Evolutionary conservation across 2,888 invertebrate genomes (phyloP), one percentile per base, ranked within the genome.

Genomic region (Temnothorax rugatulus): DNA sequence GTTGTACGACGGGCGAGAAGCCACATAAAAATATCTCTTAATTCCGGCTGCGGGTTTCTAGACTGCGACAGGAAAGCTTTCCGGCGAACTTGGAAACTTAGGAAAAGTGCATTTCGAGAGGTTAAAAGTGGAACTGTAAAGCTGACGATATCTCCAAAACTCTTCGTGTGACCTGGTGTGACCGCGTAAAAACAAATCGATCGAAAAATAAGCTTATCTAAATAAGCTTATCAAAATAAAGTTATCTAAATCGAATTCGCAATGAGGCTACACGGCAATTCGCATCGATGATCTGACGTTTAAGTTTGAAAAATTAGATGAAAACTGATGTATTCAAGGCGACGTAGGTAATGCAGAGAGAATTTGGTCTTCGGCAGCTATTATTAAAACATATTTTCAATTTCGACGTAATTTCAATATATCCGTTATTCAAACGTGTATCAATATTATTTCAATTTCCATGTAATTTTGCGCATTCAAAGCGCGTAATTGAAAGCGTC

Each of bases 11-110:
- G 83, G 25, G 29, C 15, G 59, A 47, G 50, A 71, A 81, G 25
- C 61, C 71, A 61, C 76, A 63, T 82, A 83, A 89, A 88, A 88
- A 84, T 88, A 81, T 38, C 57, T 84, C 64, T 85, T 86, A 86
- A 88, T 88, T 79, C 76, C 57, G 66, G 64, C 61, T 41, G 63
- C 59, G 59, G 50, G 86, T 84, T 82, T 82, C 34, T 76, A 77
- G 84, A 88, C 82, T 86, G 74, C 77, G 66, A 82, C 76, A n/a
- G n/a, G 76, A 47, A 71, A 77, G 57, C 77, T 77, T 59, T 85
- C 68, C 71, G 77, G 73, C 82, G 61, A 34, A 34, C 77, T 64
- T 59, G 61, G 68, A 83, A 87, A 87, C 61, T 82, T 41, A 61
- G 18, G 18, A 38, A n/a, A 52, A 61, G 18, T 41, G 41, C 21